phyloP scores from a whole-genome alignment of 2,888 invertebrate species.

The Mesorhabditis spiculigera region DNA sequence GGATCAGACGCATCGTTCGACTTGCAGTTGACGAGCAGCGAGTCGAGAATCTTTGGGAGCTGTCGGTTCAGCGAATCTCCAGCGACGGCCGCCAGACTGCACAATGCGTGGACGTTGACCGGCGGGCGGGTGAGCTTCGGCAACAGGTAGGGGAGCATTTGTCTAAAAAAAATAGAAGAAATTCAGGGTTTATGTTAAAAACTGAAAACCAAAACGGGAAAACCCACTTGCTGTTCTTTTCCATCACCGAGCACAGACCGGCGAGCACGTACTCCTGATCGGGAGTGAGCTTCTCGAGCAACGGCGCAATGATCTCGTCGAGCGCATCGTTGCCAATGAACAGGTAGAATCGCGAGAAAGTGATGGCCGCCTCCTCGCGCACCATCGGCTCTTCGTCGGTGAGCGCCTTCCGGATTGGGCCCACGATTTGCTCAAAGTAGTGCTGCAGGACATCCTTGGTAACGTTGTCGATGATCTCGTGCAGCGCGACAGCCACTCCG shows the following conservation, averaged over 20 bases:
- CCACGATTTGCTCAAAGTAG: slow-evolving; percentile 62
- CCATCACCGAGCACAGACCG: slow-evolving; percentile 92
- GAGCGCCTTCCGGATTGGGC: slow-evolving; percentile 86
- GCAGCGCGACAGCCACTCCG: slow-evolving; percentile 92
- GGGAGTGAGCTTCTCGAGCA: slow-evolving; percentile 75
- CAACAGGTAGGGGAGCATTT: slow-evolving; percentile 90
- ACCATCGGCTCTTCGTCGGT: slow-evolving; percentile 71
- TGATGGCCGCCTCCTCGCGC: slow-evolving; percentile 87
- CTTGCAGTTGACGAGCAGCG: slow-evolving; percentile 67
- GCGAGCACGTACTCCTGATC: slow-evolving; percentile 86
- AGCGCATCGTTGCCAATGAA: slow-evolving; percentile 79
- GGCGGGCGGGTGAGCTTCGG: slow-evolving; percentile 80
- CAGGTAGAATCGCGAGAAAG: slow-evolving; percentile 90
- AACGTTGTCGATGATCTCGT: slow-evolving; percentile 95
- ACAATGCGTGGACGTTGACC: slow-evolving; percentile 81
- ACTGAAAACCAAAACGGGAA: background rate
- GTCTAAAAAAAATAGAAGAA: slow-evolving; percentile 58
- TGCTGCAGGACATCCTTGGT: slow-evolving; percentile 64
- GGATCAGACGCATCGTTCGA: slow-evolving; percentile 38
- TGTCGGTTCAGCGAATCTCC: slow-evolving; percentile 84
- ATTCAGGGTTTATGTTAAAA: slow-evolving; percentile 7
- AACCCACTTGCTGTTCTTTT: slow-evolving; percentile 74
- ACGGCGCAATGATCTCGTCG: slow-evolving; percentile 89
- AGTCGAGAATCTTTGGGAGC: slow-evolving; percentile 84
- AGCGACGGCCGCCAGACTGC: slow-evolving; percentile 88